phyloP scores from a whole-genome alignment of 92 coral and sea anemone genomes.

The Epizoanthus ramosus region DNA sequence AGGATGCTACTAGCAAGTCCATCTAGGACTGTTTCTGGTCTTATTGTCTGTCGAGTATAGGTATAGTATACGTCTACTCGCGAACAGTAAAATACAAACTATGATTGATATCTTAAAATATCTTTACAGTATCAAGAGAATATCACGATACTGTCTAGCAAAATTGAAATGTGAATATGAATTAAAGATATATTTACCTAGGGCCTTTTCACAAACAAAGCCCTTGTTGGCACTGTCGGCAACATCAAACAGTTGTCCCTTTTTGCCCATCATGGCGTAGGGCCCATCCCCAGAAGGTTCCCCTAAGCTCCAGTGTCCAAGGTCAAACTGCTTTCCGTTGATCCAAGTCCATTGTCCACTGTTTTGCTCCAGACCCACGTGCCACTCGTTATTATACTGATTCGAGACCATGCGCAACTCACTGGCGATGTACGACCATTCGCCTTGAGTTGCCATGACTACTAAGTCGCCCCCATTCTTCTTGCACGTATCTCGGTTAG shows the following conservation, averaged over 20 bases:
- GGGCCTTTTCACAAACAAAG: conserved; percentile 17
- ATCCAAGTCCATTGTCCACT: conserved; percentile 24
- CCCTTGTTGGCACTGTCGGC: conserved; percentile 1
- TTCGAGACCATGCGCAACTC: conserved; percentile 11
- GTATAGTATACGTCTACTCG: too few species aligned
- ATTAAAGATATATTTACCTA: background rate
- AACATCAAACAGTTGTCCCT: conserved; percentile 20
- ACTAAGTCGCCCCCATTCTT: conserved; percentile 29
- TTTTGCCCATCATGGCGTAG: conserved; percentile 23
- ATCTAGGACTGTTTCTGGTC: too few species aligned
- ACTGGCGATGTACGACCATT: conserved; percentile 22
- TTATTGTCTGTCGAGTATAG: too few species aligned
- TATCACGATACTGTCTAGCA: too few species aligned
- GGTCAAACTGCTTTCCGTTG: conserved; percentile 19
- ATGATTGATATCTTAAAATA: too few species aligned
- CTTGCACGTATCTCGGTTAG: conserved; percentile 22
- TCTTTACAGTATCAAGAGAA: too few species aligned
- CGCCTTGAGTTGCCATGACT: conserved; percentile 21
- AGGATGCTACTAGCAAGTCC: too few species aligned
- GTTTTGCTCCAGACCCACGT: conserved; percentile 22
- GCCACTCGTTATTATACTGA: conserved; percentile 17
- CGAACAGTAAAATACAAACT: too few species aligned
- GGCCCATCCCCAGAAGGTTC: conserved; percentile 38
- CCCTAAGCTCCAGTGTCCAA: conserved; percentile 29
- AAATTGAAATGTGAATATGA: too few species aligned